phyloP scores from a whole-genome alignment of 2,113 vertebrate genomes.

The Barnardius zonarius region DNA sequence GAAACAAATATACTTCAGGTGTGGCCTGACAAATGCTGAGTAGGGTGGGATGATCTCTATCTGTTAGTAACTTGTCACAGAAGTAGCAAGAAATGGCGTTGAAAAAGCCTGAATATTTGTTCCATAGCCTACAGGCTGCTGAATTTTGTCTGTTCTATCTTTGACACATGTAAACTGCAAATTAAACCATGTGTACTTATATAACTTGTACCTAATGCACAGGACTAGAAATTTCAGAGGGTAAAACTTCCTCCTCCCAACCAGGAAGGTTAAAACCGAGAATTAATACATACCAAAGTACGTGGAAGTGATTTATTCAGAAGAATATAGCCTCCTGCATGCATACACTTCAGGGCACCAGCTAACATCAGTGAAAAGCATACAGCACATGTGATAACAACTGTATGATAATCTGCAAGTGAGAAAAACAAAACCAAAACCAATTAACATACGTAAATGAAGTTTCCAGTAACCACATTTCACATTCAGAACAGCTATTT shows the following conservation, averaged over 20 bases:
- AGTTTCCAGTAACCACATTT: neutral
- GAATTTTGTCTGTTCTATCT: neutral
- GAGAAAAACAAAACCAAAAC: neutral
- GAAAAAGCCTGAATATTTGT: neutral
- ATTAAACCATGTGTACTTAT: neutral
- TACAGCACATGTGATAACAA: neutral
- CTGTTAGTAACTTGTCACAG: neutral
- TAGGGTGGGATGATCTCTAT: neutral
- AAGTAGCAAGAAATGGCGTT: neutral
- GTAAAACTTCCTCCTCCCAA: neutral
- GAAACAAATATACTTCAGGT: neutral
- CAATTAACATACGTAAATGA: neutral
- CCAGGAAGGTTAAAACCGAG: neutral
- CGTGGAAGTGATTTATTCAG: slow-evolving; percentile 5
- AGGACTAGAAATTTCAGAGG: neutral
- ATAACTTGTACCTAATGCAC: neutral
- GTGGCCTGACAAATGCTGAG: neutral
- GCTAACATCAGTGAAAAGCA: neutral
- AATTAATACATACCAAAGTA: slow-evolving; percentile 69
- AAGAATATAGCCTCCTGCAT: slow-evolving; percentile 51
- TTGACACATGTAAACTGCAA: neutral
- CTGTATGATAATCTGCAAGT: slow-evolving; percentile 10
- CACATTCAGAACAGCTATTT: neutral
- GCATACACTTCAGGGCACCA: neutral
- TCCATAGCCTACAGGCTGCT: neutral